Percentiles rank a stretch among this genome's conserved stretches.
phyloP scores from a whole-genome alignment of 2,888 invertebrate species.

The Hemistola chrysoprasaria region DNA sequence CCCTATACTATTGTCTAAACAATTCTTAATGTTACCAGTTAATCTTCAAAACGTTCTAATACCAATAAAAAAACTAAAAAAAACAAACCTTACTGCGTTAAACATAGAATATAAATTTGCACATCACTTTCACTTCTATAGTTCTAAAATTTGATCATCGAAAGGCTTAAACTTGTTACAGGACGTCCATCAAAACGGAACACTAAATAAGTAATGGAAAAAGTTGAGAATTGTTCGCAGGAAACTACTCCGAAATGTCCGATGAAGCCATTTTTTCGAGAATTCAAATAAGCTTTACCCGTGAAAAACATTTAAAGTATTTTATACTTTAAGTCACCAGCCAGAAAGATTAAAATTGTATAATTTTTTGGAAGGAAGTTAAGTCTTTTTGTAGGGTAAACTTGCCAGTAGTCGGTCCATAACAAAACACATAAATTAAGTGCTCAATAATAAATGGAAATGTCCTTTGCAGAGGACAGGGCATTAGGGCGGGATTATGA shows the following conservation, averaged over 20 bases:
- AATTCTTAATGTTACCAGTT: constrained; percentile 65
- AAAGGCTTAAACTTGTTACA: constrained; percentile 44
- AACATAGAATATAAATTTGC: constrained; percentile 14
- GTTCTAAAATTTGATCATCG: constrained; percentile 47
- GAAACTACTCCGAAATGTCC: constrained; percentile 57
- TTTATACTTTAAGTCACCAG: constrained; percentile 22
- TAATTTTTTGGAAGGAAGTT: constrained; percentile 18
- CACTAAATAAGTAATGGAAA: constrained; percentile 30
- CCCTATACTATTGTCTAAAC: constrained; percentile 71
- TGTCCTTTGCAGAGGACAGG: constrained; percentile 82
- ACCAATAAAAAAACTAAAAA: constrained; percentile 14
- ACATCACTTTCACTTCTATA: constrained; percentile 38
- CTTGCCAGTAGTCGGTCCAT: constrained; percentile 75
- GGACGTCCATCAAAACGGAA: constrained; percentile 33
- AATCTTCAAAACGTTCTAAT: constrained; percentile 43
- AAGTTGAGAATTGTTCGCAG: constrained; percentile 38
- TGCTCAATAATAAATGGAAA: constrained; percentile 83
- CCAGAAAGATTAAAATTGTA: constrained; percentile 31
- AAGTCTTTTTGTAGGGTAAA: constrained; percentile 43
- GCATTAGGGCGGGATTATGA: constrained; percentile 82
- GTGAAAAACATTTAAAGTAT: constrained; percentile 15
- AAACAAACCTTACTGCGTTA: constrained; percentile 19
- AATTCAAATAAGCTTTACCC: constrained; percentile 34
- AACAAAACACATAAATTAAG: constrained; percentile 83
- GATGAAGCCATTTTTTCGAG: constrained; percentile 53